A percentile compares a stretch with the other conserved stretches of the same genome.
Evolutionary conservation across 2,113 vertebrate species (phyloP).

Genomic region (Trematomus loennbergii): DNA sequence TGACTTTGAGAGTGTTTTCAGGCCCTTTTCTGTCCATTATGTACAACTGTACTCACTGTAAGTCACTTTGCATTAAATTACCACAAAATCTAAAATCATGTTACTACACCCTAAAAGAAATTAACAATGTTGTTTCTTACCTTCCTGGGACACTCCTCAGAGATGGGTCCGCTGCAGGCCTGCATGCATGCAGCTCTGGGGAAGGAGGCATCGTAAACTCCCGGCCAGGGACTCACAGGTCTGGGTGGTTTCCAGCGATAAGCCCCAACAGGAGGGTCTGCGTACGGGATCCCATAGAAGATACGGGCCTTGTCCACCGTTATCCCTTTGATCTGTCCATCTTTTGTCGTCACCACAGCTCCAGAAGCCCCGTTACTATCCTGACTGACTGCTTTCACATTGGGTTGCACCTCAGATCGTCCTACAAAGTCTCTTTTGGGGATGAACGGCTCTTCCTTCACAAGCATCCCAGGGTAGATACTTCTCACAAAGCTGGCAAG

Average conservation of each 20-base stretch:
- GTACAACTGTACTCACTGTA: no score
- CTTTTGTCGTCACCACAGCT: conserved; percentile 74
- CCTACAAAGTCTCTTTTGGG: conserved; percentile 20
- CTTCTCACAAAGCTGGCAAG: conserved; percentile 67
- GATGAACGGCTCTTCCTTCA: conserved; percentile 49
- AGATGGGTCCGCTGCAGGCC: conserved; percentile 67
- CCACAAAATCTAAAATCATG: background rate
- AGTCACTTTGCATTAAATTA: no score
- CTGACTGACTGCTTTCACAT: conserved; percentile 27
- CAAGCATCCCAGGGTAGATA: conserved; percentile 46
- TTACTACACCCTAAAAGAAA: background rate
- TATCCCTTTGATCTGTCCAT: conserved; percentile 68
- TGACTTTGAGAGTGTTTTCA: background rate
- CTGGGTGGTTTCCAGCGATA: conserved; percentile 83
- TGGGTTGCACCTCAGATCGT: conserved; percentile 12
- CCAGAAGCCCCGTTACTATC: conserved; percentile 29
- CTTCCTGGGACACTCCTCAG: conserved; percentile 69
- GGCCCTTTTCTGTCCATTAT: no score
- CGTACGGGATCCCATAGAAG: conserved; percentile 84
- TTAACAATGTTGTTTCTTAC: conserved; percentile 58
- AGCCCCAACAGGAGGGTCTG: conserved; percentile 79
- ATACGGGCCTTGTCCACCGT: conserved; percentile 73
- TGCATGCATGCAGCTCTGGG: conserved; percentile 82
- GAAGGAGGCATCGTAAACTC: conserved; percentile 79
- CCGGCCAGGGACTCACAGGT: conserved; percentile 70